Base-by-base conservation (phyloP, 2,113 vertebrate species). In the Merops nubicus region DNA sequence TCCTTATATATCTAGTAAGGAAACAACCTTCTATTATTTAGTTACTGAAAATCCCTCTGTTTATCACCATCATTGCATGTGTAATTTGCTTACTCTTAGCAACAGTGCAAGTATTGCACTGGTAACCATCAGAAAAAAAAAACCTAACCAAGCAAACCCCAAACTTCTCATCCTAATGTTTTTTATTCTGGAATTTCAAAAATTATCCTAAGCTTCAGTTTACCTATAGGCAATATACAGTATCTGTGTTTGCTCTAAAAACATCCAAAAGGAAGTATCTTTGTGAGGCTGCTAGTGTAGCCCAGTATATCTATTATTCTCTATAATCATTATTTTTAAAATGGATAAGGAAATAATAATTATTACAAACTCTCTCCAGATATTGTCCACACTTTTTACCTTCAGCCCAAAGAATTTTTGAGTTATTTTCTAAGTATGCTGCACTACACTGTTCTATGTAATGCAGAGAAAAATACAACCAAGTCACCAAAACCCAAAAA, bases 121-220 rank as follows among this genome's bases (percentile, higher is more conserved):
- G 54, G 12, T 7, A 81, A 34, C 33, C 9, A 42, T 54, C 1
- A 6, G 16, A 16, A 12, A 59, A 43, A 50, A 68, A 18, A 5
- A n/a, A 5, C 36, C 23, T 48, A n/a, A 48, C 12, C 25, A 40
- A 9, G 34, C 3, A 65, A 43, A 69, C 63, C 63, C 28, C 76
- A 76, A 91, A 65, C 1, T 2, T 29, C 80, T 89, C 93, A 85
- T 11, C 9, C 45, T 64, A 73, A 72, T 15, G 31, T 56, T 80
- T 77, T 65, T 33, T 85, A 38, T 63, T 90, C 80, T 82, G 57
- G 64, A 95, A 96, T 88, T 93, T 78, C 16, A 89, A 70, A 21
- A 53, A 88, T 76, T 73, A 95, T 60, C 86, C 68, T 85, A 54
- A 95, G 28, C 13, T 94, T 17, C 73, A 84, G n/a, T 70, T 73